Evolutionary conservation across 2,888 invertebrate species (phyloP).

Genomic region (Panzeria rudis): DNA sequence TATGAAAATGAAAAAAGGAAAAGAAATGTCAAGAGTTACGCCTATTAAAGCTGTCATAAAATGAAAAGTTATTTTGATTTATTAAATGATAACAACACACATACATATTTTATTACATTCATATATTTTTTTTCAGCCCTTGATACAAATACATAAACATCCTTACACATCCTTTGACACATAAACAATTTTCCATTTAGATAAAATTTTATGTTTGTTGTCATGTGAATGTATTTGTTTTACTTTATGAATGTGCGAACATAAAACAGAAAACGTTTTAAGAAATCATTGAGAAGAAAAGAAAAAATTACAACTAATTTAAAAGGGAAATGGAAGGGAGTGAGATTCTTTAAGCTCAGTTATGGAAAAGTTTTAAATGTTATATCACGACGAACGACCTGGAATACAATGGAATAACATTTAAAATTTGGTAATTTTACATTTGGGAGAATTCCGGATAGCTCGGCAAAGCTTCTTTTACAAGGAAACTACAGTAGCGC

Average conservation of each 20-base stretch:
- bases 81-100: constrained; percentile 76
- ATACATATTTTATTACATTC: not conserved
- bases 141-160: not conserved
- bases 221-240: constrained; percentile 1
- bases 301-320: not conserved
- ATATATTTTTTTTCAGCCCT: not conserved
- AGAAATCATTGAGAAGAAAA: constrained; percentile 5
- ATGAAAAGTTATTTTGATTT: constrained; percentile 80
- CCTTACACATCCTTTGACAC: not conserved
- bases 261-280: constrained; percentile 8
- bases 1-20: constrained; percentile 46
- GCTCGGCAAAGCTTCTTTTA: too few relatives aligned
- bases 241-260: constrained; percentile 4
- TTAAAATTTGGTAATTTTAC: too few relatives aligned
- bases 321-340: not conserved
- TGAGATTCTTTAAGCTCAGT: too few relatives aligned
- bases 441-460: too few relatives aligned
- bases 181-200: constrained; percentile 18
- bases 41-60: constrained; percentile 73
- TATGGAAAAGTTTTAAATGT: too few relatives aligned
- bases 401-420: too few relatives aligned
- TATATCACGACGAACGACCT: too few relatives aligned
- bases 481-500: too few relatives aligned
- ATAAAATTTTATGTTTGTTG: constrained; percentile 11
- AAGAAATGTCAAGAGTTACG: constrained; percentile 68